phyloP scores from a whole-genome alignment of 2,888 invertebrate species.

The Caenorhabditis sp. region DNA sequence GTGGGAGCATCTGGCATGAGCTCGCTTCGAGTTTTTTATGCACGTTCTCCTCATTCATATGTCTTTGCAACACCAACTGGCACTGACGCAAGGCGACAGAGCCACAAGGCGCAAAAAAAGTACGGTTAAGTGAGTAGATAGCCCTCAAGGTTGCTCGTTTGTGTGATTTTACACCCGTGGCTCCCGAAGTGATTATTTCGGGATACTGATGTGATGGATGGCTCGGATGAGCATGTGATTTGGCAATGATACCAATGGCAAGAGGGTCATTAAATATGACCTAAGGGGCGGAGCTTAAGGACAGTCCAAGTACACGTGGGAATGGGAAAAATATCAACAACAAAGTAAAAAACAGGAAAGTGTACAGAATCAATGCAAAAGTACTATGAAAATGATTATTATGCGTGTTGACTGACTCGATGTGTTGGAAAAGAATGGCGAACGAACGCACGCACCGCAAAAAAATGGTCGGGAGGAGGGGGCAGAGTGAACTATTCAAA shows the following conservation, averaged over 20 bases:
- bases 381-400: constrained; percentile 51
- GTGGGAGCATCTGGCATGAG: constrained; percentile 59
- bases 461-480: too few species aligned
- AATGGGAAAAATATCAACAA: too few species aligned
- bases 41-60: constrained; percentile 34
- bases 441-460: constrained; percentile 20
- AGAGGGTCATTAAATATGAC: neutral
- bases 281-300: neutral
- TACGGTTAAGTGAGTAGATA: constrained; percentile 21
- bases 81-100: neutral
- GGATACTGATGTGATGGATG: constrained; percentile 39
- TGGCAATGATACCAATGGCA: neutral
- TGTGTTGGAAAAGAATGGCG: constrained; percentile 20
- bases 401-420: constrained; percentile 44
- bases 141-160: neutral
- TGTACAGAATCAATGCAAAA: constrained; percentile 6
- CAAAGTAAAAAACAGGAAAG: neutral
- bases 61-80: constrained; percentile 57
- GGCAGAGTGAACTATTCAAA: constrained; percentile 41
- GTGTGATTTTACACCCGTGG: constrained; percentile 16
- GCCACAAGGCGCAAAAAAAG: constrained; percentile 15
- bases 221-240: constrained; percentile 43
- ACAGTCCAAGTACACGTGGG: neutral
- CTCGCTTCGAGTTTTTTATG: constrained; percentile 40
- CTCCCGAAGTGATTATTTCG: constrained; percentile 46